Evolutionary conservation across 2,888 invertebrate species (phyloP), one percentile per base, ranked within the genome.

Genomic region (Polydrusus cervinus): DNA sequence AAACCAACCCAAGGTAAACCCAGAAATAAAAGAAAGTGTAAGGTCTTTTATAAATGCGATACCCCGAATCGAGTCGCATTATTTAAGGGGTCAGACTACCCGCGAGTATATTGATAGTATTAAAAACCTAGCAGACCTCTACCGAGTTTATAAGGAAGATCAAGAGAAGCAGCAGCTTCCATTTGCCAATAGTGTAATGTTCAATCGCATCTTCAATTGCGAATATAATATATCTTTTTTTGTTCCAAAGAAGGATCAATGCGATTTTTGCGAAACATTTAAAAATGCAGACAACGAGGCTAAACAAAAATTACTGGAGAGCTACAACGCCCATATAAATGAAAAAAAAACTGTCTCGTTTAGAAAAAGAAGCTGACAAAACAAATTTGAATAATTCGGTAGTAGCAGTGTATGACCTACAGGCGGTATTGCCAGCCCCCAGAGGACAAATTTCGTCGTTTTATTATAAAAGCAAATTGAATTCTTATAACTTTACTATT

Each of bases 151-250:
- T 25, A 25, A 30, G n/a, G 34, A 60, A 30, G 38, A 38, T 30
- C 14, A 30, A 9, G 13, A 60, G n/a, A 16, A 9, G 8, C 30
- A n/a, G 8, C 30, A 60, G 30, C 30, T 60, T 11, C 13, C 45
- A 45, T 38, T 25, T 60, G 25, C 25, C 25, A 25, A 25, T 25
- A 25, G 25, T 25, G 43, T 38, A 3, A 61, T 40, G 40, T 61
- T 57, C 25, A 61, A 51, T 45, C 76, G 80, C 40, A 81, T 82
- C 77, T 84, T 84, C 72, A 80, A 81, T 68, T 77, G 64, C 16
- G 81, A 83, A 76, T 84, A 80, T 67, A 83, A 84, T 79, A 80
- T 82, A 55, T 79, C 80, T 34, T 82, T 84, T 70, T 83, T 81
- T 64, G 25, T 51, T 13, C 70, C 74, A 18, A 75, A 75, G 47